Evolutionary conservation across 2,888 invertebrate species (phyloP), one percentile per base, ranked within the genome.

Genomic region (Proisotoma minuta): DNA sequence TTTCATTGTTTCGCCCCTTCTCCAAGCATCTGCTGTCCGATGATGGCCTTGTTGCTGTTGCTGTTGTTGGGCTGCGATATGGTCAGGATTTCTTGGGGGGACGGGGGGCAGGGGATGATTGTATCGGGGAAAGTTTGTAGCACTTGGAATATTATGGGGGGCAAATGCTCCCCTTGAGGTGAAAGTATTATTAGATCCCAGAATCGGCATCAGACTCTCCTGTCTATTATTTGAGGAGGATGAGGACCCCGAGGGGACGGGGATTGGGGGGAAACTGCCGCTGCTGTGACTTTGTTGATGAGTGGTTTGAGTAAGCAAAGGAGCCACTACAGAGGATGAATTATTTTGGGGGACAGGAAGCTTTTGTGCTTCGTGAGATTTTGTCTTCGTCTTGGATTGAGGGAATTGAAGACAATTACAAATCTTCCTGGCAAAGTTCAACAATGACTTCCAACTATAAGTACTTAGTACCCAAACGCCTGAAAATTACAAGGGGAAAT

Each of bases 401-500:
- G 62, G 59, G 57, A 65, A 52, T 20, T 60, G 68, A 51, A 68
- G 59, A 57, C 68, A 68, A 50, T 60, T 59, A 62, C 68, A 68
- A 56, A 65, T 63, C 48, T 62, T 49, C 27, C 61, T 54, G 49
- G 61, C 47, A 53, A 65, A 39, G 10, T 60, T 51, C 52, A 63
- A 60, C 59, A 67, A 51, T 26, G 69, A 68, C 57, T 70, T 71
- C 63, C 69, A 71, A 5, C 67, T 67, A 57, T 63, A 69, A 10
- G 69, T 68, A 62, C 68, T 71, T 57, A 73, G 57, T 43, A 71
- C 69, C 73, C 73, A 73, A 50, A 71, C 68, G 65, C 71, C 73
- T 73, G 70, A 20, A 65, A 43, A 52, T 20, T 52, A 53, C 39
- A 61, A 39, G 59, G 48, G 22, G 47, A 34, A 59, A 56, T 48